Percentiles rank a stretch among this genome's conserved stretches.
phyloP scores from a whole-genome alignment of 1,140 invertebrate genomes.

The Zaprionus camerounensis region DNA sequence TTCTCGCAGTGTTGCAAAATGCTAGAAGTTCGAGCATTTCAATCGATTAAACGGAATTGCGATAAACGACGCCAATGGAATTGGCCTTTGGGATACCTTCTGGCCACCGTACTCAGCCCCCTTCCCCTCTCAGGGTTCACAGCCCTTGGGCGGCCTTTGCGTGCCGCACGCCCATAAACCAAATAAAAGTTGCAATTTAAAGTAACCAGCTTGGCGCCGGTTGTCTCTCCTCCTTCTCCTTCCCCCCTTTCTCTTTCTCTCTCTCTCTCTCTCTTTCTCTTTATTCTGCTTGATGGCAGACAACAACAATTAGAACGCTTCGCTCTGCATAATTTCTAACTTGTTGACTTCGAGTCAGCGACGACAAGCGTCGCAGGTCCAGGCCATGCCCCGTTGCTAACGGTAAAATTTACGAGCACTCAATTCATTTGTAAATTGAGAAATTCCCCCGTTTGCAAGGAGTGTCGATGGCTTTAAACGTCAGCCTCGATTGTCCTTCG shows the following conservation, averaged over 20 bases:
- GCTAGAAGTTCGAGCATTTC: slow-evolving; percentile 34
- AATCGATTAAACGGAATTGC: slow-evolving; percentile 43
- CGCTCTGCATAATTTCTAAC: slow-evolving; percentile 59
- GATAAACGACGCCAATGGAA: slow-evolving; percentile 34
- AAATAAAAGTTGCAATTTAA: slow-evolving; percentile 55
- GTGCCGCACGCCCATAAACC: slow-evolving; percentile 41
- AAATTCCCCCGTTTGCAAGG: slow-evolving; percentile 26
- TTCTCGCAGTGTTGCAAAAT: slow-evolving; percentile 16
- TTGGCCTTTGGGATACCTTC: slow-evolving; percentile 20
- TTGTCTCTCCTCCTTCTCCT: background rate
- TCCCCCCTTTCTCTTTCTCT: background rate
- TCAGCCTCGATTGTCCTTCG: background rate
- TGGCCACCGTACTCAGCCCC: background rate
- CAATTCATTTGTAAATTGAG: slow-evolving; percentile 59
- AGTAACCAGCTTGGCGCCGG: slow-evolving; percentile 27
- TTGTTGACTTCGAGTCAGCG: slow-evolving; percentile 47
- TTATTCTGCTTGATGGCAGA: slow-evolving; percentile 5
- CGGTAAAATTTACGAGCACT: slow-evolving; percentile 38
- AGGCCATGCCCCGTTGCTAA: slow-evolving; percentile 19
- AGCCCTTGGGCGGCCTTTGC: slow-evolving; percentile 30
- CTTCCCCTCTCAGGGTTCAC: background rate
- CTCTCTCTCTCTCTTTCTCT: background rate
- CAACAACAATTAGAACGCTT: slow-evolving; percentile 52
- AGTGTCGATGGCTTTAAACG: slow-evolving; percentile 2
- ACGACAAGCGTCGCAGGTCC: slow-evolving; percentile 30